Evolutionary conservation across 2,888 invertebrate species (phyloP).

Genomic region (Carterocephalus palaemon): DNA sequence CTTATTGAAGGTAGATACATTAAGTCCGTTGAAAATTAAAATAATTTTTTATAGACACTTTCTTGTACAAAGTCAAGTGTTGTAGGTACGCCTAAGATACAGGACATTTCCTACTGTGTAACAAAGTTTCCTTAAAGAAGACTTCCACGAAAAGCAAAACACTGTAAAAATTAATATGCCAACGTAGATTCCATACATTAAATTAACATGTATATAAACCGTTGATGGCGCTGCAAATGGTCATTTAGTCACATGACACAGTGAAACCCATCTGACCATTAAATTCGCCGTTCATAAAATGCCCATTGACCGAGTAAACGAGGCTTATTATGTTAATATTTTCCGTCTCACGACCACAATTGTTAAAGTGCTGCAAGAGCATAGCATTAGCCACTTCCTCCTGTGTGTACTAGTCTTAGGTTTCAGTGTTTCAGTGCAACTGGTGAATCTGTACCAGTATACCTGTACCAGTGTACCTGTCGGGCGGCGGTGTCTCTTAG

Average conservation of each 20-base stretch:
- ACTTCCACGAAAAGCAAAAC: no score
- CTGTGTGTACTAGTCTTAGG: conserved; percentile 38
- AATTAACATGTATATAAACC: not conserved
- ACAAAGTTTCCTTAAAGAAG: no score
- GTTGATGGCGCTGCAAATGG: not conserved
- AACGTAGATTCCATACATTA: not conserved
- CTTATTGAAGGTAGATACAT: no score
- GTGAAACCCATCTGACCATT: conserved; percentile 12
- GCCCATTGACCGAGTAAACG: conserved; percentile 16
- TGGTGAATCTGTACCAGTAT: conserved; percentile 31
- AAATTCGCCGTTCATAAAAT: conserved; percentile 11
- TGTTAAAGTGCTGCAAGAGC: conserved; percentile 19
- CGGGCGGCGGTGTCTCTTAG: conserved; percentile 10
- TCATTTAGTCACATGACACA: conserved; percentile 3
- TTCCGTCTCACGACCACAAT: conserved; percentile 23
- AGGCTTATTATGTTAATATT: conserved; percentile 23
- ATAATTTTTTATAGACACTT: no score
- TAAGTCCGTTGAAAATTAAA: no score
- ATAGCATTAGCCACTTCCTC: conserved; percentile 16
- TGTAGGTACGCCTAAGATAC: no score
- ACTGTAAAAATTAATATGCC: no score
- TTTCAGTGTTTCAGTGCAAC: conserved; percentile 44
- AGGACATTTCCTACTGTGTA: no score
- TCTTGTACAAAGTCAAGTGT: no score
- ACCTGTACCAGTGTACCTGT: conserved; percentile 34